Percentiles rank a stretch among this genome's conserved stretches.
These are phyloP conservation scores for Eudyptes chrysolophus DNA, from an alignment of 2,113 vertebrate species.

Conservation along the genomic window DNA sequence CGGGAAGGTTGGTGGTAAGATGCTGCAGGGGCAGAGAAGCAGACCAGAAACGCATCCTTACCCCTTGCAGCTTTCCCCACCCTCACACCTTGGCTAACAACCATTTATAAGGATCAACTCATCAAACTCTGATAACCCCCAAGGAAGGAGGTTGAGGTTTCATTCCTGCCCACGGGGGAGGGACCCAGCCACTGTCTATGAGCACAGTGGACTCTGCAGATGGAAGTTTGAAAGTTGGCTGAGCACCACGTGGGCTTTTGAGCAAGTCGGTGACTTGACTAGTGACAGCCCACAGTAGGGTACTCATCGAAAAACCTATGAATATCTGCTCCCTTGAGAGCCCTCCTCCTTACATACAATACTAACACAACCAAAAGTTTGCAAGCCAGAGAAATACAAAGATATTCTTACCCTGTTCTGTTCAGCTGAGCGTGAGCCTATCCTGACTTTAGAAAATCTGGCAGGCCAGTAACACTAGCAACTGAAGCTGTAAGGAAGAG, in stretches of 20 bases:
- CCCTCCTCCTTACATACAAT: background rate
- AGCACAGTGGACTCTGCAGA: background rate
- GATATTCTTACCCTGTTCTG: background rate
- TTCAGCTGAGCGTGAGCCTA: background rate
- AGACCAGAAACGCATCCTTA: background rate
- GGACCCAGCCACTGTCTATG: background rate
- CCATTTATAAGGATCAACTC: background rate
- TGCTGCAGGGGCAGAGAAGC: background rate
- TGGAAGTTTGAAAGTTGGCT: background rate
- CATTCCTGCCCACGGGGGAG: background rate
- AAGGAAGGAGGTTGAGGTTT: background rate
- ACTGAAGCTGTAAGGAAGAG: slow-evolving; percentile 42
- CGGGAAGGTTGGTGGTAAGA: background rate
- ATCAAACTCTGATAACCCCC: background rate
- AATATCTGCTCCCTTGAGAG: background rate
- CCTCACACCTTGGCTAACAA: background rate
- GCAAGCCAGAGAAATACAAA: background rate
- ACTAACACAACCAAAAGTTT: background rate
- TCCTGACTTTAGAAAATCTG: background rate
- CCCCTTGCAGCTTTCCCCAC: background rate
- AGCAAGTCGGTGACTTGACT: background rate
- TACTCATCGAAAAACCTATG: background rate
- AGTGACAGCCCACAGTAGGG: background rate
- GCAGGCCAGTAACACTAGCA: background rate
- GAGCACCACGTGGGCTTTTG: background rate